These are phyloP conservation scores for Trichoplusia ni DNA, from an alignment of 1,140 invertebrate genomes.

Conservation along the genomic window DNA sequence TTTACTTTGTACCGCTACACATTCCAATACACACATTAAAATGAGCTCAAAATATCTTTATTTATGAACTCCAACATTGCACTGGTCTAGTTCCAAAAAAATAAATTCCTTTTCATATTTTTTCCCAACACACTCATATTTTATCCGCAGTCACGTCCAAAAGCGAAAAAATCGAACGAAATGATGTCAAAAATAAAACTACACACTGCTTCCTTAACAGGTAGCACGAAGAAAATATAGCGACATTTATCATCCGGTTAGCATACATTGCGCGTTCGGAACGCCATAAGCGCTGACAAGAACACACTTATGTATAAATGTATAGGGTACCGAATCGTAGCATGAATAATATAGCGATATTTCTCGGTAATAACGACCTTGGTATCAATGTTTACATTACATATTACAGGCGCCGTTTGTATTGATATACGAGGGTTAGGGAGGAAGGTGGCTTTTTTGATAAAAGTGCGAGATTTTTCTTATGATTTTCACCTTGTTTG, in stretches of 20 bases:
- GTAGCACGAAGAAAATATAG: conserved; percentile 9
- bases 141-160: not conserved
- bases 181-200: conserved; percentile 17
- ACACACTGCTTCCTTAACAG: conserved; percentile 8
- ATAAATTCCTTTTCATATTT: not conserved
- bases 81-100: too few relatives aligned
- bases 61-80: too few relatives aligned
- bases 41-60: too few relatives aligned
- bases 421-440: conserved; percentile 3
- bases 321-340: not conserved
- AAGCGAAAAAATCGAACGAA: not conserved
- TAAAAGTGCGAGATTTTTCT: conserved; percentile 6
- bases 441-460: not conserved
- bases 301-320: conserved; percentile 6
- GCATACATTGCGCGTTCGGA: conserved; percentile 18
- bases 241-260: conserved; percentile 30
- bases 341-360: conserved; percentile 20
- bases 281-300: not conserved
- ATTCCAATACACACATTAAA: too few relatives aligned
- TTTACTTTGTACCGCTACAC: too few relatives aligned
- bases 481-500: conserved; percentile 1
- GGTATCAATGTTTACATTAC: conserved; percentile 29
- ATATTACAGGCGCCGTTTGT: not conserved
- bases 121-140: not conserved
- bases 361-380: conserved; percentile 27